These are phyloP conservation scores for Chrysochloris asiatica DNA, from an alignment of 2,113 vertebrate genomes.

Conservation along the genomic window DNA sequence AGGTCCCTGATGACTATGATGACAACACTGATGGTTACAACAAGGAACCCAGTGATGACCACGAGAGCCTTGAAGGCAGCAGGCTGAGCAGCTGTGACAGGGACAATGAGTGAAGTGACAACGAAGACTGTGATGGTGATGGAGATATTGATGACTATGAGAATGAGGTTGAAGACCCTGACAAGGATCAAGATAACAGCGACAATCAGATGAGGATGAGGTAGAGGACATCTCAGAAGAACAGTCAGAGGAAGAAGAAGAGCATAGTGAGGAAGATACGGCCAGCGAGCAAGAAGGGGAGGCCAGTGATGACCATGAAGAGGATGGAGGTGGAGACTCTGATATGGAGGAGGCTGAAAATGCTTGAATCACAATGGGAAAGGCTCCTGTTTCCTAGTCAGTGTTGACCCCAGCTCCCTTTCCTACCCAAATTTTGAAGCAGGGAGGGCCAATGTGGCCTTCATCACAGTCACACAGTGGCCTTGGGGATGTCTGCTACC, in stretches of 20 bases:
- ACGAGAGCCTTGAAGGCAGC: no score
- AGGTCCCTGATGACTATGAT: no score
- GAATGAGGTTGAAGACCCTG: no score
- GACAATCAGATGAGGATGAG: no score
- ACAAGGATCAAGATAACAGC: no score
- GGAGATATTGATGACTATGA: no score
- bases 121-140: no score
- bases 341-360: constrained; percentile 36
- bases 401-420: background rate
- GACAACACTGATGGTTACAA: no score
- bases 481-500: constrained; percentile 40
- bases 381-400: constrained; percentile 10
- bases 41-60: background rate
- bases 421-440: constrained; percentile 50
- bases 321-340: constrained; percentile 12
- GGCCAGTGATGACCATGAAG: background rate
- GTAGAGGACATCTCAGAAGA: constrained; percentile 64
- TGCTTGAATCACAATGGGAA: background rate
- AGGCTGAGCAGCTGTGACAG: constrained; percentile 61
- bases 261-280: constrained; percentile 63
- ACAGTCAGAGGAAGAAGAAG: no score
- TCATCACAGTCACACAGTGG: background rate
- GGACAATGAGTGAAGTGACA: constrained; percentile 69
- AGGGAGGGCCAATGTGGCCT: constrained; percentile 41
- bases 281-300: background rate